Evolutionary conservation across 2,797 vertebrate genomes (phyloP).

Genomic region (Galago senegalensis): DNA sequence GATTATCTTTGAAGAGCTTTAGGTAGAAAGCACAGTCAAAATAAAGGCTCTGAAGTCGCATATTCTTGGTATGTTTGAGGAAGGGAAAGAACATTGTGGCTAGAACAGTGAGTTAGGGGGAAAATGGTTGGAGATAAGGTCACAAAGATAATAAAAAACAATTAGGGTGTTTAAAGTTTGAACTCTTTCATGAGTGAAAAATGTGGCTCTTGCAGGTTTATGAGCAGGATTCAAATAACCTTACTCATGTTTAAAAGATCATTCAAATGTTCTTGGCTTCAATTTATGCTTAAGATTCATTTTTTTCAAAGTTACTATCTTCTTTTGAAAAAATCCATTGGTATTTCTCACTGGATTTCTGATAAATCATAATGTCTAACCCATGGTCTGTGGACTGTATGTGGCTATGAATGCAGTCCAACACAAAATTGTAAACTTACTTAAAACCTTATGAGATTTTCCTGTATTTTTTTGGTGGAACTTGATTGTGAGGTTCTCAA

Average conservation of each 20-base stretch:
- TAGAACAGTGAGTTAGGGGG: background rate
- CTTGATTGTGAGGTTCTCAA: too few relatives aligned
- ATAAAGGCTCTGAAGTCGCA: background rate
- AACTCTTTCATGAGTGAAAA: background rate
- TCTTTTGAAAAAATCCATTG: background rate
- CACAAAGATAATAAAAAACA: background rate
- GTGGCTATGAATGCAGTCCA: too few relatives aligned
- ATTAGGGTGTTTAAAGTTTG: background rate
- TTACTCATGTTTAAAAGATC: background rate
- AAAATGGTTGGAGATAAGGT: background rate
- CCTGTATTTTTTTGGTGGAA: too few relatives aligned
- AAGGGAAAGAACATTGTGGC: background rate
- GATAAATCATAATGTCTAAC: background rate
- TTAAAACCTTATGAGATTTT: too few relatives aligned
- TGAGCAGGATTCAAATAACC: background rate
- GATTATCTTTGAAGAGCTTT: background rate
- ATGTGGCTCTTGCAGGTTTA: background rate
- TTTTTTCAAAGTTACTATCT: background rate
- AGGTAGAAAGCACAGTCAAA: background rate
- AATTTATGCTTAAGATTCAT: background rate
- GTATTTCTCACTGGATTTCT: constrained; percentile 38
- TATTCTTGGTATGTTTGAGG: background rate
- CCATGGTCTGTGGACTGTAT: too few relatives aligned
- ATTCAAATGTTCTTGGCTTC: background rate
- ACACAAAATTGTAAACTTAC: too few relatives aligned